phyloP scores from a whole-genome alignment of 2,113 vertebrate genomes.

The Clarias batrachus region DNA sequence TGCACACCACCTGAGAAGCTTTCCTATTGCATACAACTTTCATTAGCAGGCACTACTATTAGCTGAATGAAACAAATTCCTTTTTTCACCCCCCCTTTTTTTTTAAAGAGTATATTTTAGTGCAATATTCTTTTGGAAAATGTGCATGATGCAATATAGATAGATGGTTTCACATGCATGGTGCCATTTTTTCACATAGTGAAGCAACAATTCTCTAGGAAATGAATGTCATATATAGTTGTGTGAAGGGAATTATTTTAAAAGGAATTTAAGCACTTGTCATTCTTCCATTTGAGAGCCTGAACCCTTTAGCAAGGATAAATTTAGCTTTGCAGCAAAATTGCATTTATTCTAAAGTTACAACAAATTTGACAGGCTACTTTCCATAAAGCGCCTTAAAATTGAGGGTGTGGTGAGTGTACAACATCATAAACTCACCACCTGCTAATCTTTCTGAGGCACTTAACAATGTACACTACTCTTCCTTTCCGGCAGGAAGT shows the following conservation, averaged over 20 bases:
- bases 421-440: constrained; percentile 59
- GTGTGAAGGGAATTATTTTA: background rate
- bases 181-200: background rate
- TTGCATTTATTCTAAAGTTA: background rate
- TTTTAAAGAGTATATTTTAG: background rate
- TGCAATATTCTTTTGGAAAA: background rate
- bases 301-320: background rate
- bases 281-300: background rate
- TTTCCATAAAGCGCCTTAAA: constrained; percentile 52
- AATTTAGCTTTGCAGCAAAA: background rate
- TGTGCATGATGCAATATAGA: background rate
- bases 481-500: constrained; percentile 68
- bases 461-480: constrained; percentile 64
- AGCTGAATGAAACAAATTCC: background rate
- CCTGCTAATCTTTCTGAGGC: constrained; percentile 44
- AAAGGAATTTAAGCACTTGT: background rate
- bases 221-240: background rate
- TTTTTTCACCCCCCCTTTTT: background rate
- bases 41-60: background rate
- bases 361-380: constrained; percentile 25
- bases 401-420: constrained; percentile 39
- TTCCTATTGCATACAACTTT: background rate
- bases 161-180: background rate
- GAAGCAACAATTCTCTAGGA: background rate
- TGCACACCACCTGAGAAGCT: constrained; percentile 8